Evolutionary conservation across 2,888 invertebrate species (phyloP), one percentile per base, ranked within the genome.

Genomic region (Gortyna flavago): DNA sequence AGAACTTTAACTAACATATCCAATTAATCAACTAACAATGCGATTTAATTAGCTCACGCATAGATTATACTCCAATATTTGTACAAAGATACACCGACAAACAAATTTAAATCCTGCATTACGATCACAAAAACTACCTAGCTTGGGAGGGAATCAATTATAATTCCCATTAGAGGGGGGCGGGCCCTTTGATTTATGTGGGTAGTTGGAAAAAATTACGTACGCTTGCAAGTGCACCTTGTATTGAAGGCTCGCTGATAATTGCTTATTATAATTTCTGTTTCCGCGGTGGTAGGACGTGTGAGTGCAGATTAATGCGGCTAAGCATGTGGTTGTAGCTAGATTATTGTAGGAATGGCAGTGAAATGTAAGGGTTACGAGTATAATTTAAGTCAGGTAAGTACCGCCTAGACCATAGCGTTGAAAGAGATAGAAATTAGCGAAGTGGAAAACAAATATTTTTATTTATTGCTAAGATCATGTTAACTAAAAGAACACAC

Each of bases 101-200:
- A 84, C 80, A 83, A 88, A 88, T 88, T 88, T 83, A 88, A 89
- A 88, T 89, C 84, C 76, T 71, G 79, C 88, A 85, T 88, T 86
- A 89, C 88, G 78, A 88, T 88, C 88, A 89, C 82, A 89, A 84
- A 88, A 83, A 89, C 88, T 80, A 88, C 89, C 89, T 88, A 89
- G 91, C 75, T 85, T 84, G 90, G 90, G 89, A 88, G 91, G 92
- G 92, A 93, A 94, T 94, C 94, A 94, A 94, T 94, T 94, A 94
- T 91, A 93, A 92, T 92, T 93, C 89, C 92, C 93, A 94, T 94
- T 93, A 94, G 92, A 92, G 88, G 88, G 86, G 88, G 94, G 94
- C 94, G 94, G 89, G 87, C 83, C 88, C 77, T 66, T 77, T 89
- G 93, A 93, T 94, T 94, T 92, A 92, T 92, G 87, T 79, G 80